Conservation (phyloP, 2,888 invertebrate species). For the Pyrochroa serraticornis region DNA sequence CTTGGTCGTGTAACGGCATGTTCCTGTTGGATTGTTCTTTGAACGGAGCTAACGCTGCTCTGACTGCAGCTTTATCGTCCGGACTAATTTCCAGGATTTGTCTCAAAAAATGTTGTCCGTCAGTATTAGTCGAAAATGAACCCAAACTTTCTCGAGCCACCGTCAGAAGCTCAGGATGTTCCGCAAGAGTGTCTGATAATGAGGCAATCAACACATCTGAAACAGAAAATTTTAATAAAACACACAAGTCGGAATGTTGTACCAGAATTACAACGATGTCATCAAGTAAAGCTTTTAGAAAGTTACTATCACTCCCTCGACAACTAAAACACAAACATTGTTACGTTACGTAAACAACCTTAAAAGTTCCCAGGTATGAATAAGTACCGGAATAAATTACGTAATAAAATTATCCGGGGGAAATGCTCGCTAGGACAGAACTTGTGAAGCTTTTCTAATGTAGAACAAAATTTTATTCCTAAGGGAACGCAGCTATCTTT, state of each 20-base stretch:
- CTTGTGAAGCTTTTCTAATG: too few species aligned
- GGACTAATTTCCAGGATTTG: conserved; percentile 62
- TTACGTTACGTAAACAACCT: too few species aligned
- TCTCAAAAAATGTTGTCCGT: conserved; percentile 57
- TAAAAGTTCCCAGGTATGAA: too few species aligned
- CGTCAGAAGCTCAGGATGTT: conserved; percentile 70
- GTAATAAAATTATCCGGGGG: too few species aligned
- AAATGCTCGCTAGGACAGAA: too few species aligned
- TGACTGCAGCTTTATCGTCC: conserved; percentile 60
- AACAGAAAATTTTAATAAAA: neutral
- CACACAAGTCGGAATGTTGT: neutral
- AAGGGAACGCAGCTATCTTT: too few species aligned
- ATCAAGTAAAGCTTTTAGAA: too few species aligned
- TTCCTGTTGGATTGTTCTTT: too few species aligned
- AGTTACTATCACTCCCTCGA: too few species aligned
- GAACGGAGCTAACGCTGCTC: conserved; percentile 57
- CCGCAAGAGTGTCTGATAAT: conserved; percentile 73
- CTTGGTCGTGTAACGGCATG: conserved; percentile 31
- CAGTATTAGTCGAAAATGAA: conserved; percentile 34
- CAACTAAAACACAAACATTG: too few species aligned
- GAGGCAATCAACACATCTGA: conserved; percentile 77
- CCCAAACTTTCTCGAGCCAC: conserved; percentile 37
- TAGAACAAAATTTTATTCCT: too few species aligned
- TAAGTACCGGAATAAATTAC: too few species aligned
- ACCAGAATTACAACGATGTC: neutral